Base-by-base conservation (phyloP, 2,113 vertebrate genomes). In the Lepisosteus oculatus region DNA sequence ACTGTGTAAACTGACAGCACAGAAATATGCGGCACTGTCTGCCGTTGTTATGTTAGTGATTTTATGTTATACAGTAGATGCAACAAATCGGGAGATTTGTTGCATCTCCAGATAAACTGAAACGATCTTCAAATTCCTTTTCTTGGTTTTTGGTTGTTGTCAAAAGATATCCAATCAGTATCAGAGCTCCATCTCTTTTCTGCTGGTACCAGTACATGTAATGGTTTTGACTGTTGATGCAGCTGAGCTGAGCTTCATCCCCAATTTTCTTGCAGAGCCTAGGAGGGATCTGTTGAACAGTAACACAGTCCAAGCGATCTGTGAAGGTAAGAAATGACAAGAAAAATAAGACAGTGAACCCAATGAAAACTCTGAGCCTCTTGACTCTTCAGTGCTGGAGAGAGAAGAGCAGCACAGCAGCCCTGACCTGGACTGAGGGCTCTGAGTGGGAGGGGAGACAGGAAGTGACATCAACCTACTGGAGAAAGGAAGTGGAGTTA, bases 1-100 rank as follows among this genome's bases (percentile, higher is more conserved):
- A 62, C 61, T 62, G 61, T 62, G 61, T n/a, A 62, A n/a, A n/a
- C 61, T 62, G 14, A 15, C 61, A n/a, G 61, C 61, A 62, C 61
- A 62, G 61, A 62, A 62, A n/a, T 62, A 4, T n/a, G 17, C 14
- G 5, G 61, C 61, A 14, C 13, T 62, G 61, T 62, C 61, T 62
- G 3, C 61, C 14, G 61, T 3, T 15, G 3, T 62, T 29, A 62
- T 8, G 3, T n/a, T n/a, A 3, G 61, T n/a, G 17, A 62, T 62
- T 62, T n/a, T 17, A 17, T 17, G 15, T 17, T 17, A 17, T 17
- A n/a, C n/a, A n/a, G n/a, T n/a, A 17, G 15, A 17, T 17, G 15
- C 15, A 17, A 17, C 15, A 17, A 17, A 17, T 17, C 15, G 15
- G 15, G 15, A 17, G 15, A 17, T 17, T 17, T 62, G 4, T 62